A percentile compares a stretch with the other conserved stretches of the same genome.
Evolutionary conservation across 2,888 invertebrate genomes (phyloP).

Genomic region (Heliconius hortense): DNA sequence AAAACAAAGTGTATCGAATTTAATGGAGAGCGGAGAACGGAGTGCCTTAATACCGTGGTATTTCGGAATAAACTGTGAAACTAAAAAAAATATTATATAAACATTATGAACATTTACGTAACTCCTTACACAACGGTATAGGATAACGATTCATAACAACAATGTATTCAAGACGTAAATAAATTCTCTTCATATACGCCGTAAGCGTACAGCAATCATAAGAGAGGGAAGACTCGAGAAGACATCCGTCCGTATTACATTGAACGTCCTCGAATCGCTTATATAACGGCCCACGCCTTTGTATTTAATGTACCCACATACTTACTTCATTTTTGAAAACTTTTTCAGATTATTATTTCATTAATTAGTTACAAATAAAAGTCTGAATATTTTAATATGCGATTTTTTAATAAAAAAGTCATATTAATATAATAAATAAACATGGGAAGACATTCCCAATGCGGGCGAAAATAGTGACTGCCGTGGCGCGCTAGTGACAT

Average conservation of each 20-base stretch:
- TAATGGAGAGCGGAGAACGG: background rate
- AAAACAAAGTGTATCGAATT: background rate
- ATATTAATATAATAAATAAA: background rate
- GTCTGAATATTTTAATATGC: background rate
- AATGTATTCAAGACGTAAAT: constrained; percentile 26
- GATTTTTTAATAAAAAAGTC: background rate
- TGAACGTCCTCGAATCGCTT: constrained; percentile 29
- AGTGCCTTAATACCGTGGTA: background rate
- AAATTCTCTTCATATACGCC: constrained; percentile 12
- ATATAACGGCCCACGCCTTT: constrained; percentile 16
- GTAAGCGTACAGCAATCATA: constrained; percentile 28
- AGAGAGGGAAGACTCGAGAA: constrained; percentile 27
- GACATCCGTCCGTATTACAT: constrained; percentile 34
- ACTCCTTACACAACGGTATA: background rate
- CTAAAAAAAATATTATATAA: background rate
- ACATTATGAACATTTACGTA: background rate
- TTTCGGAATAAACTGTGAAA: background rate
- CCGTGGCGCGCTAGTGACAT: too few species aligned
- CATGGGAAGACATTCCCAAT: background rate
- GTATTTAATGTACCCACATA: background rate
- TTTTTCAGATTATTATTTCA: background rate
- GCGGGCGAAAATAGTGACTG: background rate
- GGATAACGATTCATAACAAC: constrained; percentile 9
- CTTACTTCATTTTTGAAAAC: background rate
- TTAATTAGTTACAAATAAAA: background rate